Percentiles rank a stretch among this genome's conserved stretches.
These are phyloP conservation scores for Apis mellifera DNA, from an alignment of 1,140 invertebrate species.

Conservation along the genomic window DNA sequence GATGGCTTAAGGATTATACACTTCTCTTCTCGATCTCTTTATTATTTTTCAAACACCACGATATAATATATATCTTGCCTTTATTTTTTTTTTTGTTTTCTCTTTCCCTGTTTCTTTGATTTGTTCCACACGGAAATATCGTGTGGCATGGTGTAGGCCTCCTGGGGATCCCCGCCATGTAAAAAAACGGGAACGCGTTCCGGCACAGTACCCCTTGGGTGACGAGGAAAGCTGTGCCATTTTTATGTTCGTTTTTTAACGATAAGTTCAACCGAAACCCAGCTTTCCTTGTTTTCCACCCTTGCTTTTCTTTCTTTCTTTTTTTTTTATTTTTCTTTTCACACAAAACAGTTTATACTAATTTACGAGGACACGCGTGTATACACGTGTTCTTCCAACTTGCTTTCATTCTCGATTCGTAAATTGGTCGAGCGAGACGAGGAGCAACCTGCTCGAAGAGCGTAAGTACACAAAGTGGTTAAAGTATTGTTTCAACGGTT, in stretches of 20 bases:
- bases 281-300: neutral
- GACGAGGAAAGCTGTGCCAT: conserved; percentile 79
- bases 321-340: neutral
- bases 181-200: conserved; percentile 82
- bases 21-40: conserved; percentile 45
- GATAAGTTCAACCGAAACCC: neutral
- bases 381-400: too few relatives aligned
- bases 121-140: conserved; percentile 56
- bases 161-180: conserved; percentile 82
- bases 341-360: neutral
- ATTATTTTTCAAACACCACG: neutral
- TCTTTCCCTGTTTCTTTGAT: conserved; percentile 27
- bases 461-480: conserved; percentile 22
- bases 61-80: too few relatives aligned
- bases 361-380: neutral
- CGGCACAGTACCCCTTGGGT: conserved; percentile 80
- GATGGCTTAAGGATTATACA: conserved; percentile 36
- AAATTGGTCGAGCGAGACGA: neutral
- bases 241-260: conserved; percentile 33
- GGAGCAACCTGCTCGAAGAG: neutral
- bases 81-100: neutral
- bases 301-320: neutral
- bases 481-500: conserved; percentile 23
- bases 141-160: conserved; percentile 82
- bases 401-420: neutral